Evolutionary conservation across 2,888 invertebrate species (phyloP).

Genomic region (Mechanitis messenoides): DNA sequence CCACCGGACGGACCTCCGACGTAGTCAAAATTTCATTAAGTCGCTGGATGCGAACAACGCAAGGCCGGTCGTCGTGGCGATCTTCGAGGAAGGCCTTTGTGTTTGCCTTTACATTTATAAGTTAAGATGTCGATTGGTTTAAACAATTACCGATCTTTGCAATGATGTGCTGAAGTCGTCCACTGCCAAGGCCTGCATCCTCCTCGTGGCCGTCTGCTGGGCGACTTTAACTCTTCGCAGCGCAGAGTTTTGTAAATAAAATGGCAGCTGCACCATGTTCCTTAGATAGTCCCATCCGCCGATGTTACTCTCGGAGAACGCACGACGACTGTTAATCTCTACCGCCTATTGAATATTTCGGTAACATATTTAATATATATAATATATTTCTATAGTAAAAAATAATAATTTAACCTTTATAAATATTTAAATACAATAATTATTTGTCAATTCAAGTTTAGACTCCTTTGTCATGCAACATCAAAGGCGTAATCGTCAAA

Average conservation of each 20-base stretch:
- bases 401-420: neutral
- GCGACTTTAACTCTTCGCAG: constrained; percentile 91
- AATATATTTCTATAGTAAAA: too few relatives aligned
- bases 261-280: constrained; percentile 98
- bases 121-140: neutral
- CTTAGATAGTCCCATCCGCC: constrained; percentile 96
- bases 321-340: constrained; percentile 89
- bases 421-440: constrained; percentile 6
- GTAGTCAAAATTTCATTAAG: too few relatives aligned
- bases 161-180: constrained; percentile 75
- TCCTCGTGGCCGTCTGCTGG: constrained; percentile 83
- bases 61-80: too few relatives aligned
- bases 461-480: constrained; percentile 28
- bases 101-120: too few relatives aligned
- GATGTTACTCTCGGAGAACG: constrained; percentile 93
- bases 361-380: neutral
- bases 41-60: too few relatives aligned
- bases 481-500: constrained; percentile 23
- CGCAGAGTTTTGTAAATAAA: constrained; percentile 98
- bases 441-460: neutral
- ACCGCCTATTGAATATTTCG: constrained; percentile 79
- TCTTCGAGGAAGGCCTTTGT: too few relatives aligned
- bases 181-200: constrained; percentile 66
- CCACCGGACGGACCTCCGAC: too few relatives aligned
- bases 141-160: constrained; percentile 65